These are phyloP conservation scores for Acyrthosiphon pisum DNA, from an alignment of 1,140 invertebrate genomes.

Conservation along the genomic window DNA sequence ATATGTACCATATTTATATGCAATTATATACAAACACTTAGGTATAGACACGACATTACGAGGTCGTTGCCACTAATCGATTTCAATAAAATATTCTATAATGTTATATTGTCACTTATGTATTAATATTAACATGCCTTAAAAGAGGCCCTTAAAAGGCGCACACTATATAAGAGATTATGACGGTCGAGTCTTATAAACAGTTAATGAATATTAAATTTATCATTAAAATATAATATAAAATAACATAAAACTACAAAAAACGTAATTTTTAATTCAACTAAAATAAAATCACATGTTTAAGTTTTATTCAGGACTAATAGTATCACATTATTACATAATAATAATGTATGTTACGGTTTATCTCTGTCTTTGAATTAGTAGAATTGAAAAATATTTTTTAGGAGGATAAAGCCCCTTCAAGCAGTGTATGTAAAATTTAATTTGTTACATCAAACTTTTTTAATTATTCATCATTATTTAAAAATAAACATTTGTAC, in stretches of 20 bases:
- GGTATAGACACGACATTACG: neutral
- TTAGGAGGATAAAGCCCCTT: neutral
- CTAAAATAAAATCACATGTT: neutral
- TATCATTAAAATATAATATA: too few relatives aligned
- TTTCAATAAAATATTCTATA: slow-evolving; percentile 53
- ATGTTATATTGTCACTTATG: neutral
- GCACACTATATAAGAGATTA: neutral
- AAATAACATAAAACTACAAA: too few relatives aligned
- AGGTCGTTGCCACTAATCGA: slow-evolving; percentile 50
- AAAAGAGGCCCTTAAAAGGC: slow-evolving; percentile 22
- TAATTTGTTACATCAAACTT: too few relatives aligned
- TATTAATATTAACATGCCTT: slow-evolving; percentile 34
- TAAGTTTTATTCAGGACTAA: neutral
- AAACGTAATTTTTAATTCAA: too few relatives aligned
- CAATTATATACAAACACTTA: neutral
- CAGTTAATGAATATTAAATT: neutral
- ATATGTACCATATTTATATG: too few relatives aligned
- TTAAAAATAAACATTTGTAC: neutral
- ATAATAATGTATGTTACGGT: neutral
- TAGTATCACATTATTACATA: neutral
- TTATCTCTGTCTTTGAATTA: neutral
- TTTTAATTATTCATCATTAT: neutral
- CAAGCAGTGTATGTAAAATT: neutral
- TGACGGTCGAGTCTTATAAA: neutral
- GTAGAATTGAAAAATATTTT: neutral